Conservation (phyloP, 2,888 invertebrate genomes). For the Sinohyriopsis cumingii region DNA sequence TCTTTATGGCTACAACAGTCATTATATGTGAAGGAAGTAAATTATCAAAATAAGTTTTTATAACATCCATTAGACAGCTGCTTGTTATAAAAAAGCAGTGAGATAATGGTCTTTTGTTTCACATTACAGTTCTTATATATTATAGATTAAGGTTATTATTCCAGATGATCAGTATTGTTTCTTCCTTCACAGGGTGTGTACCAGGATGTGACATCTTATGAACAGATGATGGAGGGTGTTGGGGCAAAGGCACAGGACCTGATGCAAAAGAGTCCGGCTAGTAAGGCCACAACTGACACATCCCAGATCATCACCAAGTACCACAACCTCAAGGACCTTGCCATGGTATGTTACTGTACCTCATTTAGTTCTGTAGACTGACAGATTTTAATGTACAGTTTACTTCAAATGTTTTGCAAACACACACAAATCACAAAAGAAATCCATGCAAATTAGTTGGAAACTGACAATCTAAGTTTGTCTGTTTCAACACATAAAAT, state of each 20-base stretch:
- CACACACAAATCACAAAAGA: too few relatives aligned
- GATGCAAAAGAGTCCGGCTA: slow-evolving; percentile 86
- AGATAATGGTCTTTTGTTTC: too few relatives aligned
- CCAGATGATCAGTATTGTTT: neutral
- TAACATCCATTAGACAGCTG: too few relatives aligned
- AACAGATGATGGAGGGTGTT: slow-evolving; percentile 97
- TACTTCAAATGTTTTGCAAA: neutral
- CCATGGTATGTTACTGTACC: slow-evolving; percentile 71
- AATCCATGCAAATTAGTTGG: too few relatives aligned
- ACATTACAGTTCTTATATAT: too few relatives aligned
- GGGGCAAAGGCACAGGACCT: slow-evolving; percentile 93
- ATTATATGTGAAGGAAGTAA: too few relatives aligned
- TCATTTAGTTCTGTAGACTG: neutral
- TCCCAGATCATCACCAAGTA: slow-evolving; percentile 94
- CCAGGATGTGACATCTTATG: slow-evolving; percentile 96
- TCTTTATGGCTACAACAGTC: too few relatives aligned
- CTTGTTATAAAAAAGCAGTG: too few relatives aligned
- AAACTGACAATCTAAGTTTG: too few relatives aligned
- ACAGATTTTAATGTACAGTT: neutral
- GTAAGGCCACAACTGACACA: slow-evolving; percentile 74
- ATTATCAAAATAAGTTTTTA: too few relatives aligned
- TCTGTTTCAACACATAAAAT: too few relatives aligned
- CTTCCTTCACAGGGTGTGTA: slow-evolving; percentile 82
- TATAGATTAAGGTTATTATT: slow-evolving; percentile 2
- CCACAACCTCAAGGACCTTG: slow-evolving; percentile 90